Evolutionary conservation across 2,888 invertebrate species (phyloP).

Genomic region (Lymantria monacha): DNA sequence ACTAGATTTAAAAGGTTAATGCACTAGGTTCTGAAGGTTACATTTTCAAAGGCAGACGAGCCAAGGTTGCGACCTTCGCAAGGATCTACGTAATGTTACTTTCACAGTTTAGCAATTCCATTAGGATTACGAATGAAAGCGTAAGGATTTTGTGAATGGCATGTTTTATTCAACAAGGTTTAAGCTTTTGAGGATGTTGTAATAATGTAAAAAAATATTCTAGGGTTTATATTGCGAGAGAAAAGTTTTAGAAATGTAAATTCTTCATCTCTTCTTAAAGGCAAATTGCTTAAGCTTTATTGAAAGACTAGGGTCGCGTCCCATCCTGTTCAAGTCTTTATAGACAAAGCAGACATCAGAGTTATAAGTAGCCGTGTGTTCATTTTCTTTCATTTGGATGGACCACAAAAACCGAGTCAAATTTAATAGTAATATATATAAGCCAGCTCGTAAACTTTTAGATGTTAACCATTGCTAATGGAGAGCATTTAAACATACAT

Average conservation of each 20-base stretch:
- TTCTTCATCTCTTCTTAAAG: background rate
- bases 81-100: conserved; percentile 25
- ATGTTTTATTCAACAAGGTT: conserved; percentile 1
- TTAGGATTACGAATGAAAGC: conserved; percentile 3
- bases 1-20: conserved; percentile 5
- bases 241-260: background rate
- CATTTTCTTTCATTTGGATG: too few species aligned
- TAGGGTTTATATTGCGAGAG: background rate
- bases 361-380: too few species aligned
- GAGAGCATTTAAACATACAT: too few species aligned
- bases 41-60: conserved; percentile 21
- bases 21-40: conserved; percentile 7
- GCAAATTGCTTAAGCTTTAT: too few species aligned
- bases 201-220: background rate
- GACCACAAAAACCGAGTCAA: too few species aligned
- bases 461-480: too few species aligned
- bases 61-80: conserved; percentile 29
- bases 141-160: conserved; percentile 4
- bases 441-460: too few species aligned
- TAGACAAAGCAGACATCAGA: too few species aligned
- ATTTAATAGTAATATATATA: too few species aligned
- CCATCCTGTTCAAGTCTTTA: too few species aligned
- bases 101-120: background rate
- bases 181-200: background rate
- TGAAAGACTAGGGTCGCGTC: too few species aligned